Evolutionary conservation across 2,113 vertebrate species (phyloP).

Genomic region (Ophthalmotilapia sp.): DNA sequence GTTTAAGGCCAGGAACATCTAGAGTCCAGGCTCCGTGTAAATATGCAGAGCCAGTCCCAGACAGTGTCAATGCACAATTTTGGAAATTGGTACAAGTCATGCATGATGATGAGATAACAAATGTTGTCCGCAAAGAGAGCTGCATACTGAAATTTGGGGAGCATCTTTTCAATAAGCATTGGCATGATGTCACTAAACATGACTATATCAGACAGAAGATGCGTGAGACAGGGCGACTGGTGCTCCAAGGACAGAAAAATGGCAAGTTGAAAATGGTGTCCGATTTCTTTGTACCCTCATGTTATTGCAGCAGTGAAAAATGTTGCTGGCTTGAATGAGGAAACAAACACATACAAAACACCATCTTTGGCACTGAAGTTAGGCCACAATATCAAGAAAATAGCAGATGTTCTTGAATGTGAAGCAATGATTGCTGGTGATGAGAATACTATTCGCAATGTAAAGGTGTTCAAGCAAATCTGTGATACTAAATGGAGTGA

Average conservation of each 20-base stretch:
- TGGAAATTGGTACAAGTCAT: neutral
- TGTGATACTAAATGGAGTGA: neutral
- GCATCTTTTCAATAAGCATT: neutral
- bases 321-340: neutral
- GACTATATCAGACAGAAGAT: neutral
- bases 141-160: neutral
- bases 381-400: neutral
- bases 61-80: neutral
- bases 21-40: rapidly evolving
- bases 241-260: neutral
- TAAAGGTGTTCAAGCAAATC: neutral
- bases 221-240: neutral
- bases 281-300: neutral
- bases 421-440: neutral
- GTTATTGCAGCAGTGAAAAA: neutral
- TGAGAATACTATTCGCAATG: neutral
- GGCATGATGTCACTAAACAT: neutral
- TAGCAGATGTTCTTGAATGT: neutral
- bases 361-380: neutral
- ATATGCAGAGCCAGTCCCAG: neutral
- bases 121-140: neutral
- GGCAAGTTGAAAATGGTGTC: neutral
- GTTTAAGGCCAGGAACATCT: neutral
- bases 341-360: neutral
- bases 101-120: neutral